Base-by-base conservation (phyloP, 2,113 vertebrate species). In the Strigops habroptila region DNA sequence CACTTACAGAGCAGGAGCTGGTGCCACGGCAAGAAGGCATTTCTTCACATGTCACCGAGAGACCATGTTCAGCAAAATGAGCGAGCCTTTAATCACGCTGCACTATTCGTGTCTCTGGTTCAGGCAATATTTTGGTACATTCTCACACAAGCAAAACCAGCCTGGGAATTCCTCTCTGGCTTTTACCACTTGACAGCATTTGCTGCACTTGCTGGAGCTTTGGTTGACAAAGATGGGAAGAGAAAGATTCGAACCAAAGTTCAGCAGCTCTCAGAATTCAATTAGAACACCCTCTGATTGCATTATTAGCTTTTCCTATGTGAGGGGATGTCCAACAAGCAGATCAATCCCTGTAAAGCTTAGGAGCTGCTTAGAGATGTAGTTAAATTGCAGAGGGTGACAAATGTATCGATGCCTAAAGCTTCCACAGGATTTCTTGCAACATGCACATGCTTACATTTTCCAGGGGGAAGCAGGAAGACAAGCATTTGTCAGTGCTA, bases 51-150 rank as follows among this genome's bases (percentile, higher is more conserved):
- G 82, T 48, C 65, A 15, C 25, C 22, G 7, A 0, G 51, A 39
- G 37, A n/a, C n/a, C 0, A 0, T 0, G 35, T 3, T 35, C 37
- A 30, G 65, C 60, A 69, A 53, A n/a, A 37, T 0, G 69, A 69
- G 63, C 43, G 2, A 30, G 33, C 10, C 35, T 39, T 64, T 33
- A 60, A 65, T 78, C 81, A 52, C 12, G 0, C 60, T 8, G 68
- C 44, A 1, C 68, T 24, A 4, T 33, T 52, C 60, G 22, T 6
- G 18, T 28, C 67, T 15, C 87, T 37, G 25, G 28, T 27, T 28
- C 53, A 46, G 52, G 57, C 67, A 48, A 49, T 57, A 24, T 76
- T 93, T 55, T 51, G 52, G 48, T 68, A 48, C 18, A 0, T 73
- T 68, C 75, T 89, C 91, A 55, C 63, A 19, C 27, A 30, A 49